A percentile compares a stretch with the other conserved stretches of the same genome.
phyloP scores from a whole-genome alignment of 2,113 vertebrate species.

The Neolamprologus sp. region DNA sequence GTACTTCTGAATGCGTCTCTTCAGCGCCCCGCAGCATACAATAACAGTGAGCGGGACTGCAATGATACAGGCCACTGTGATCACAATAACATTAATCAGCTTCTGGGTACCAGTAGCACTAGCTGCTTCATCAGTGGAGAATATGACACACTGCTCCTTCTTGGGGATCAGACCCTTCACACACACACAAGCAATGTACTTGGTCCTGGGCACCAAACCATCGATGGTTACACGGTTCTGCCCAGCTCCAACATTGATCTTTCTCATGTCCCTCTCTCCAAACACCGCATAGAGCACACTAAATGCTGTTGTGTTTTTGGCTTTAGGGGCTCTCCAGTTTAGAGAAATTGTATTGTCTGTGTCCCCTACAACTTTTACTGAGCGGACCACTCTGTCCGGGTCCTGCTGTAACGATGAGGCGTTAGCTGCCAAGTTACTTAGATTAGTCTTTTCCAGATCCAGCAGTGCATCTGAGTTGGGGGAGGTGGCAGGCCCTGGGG shows the following conservation, averaged over 20 bases:
- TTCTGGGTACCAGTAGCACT: conserved; percentile 86
- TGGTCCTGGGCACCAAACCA: conserved; percentile 86
- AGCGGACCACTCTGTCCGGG: conserved; percentile 75
- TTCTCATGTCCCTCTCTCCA: conserved; percentile 87
- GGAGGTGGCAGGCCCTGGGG: conserved; percentile 43
- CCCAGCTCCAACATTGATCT: conserved; percentile 80
- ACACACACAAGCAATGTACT: conserved; percentile 92
- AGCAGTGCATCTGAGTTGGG: conserved; percentile 54
- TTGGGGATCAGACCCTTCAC: conserved; percentile 82
- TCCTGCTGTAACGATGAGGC: conserved; percentile 75
- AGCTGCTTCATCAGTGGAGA: conserved; percentile 89
- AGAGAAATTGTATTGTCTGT: conserved; percentile 86
- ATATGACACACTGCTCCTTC: conserved; percentile 93
- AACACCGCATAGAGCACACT: conserved; percentile 88
- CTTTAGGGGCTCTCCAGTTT: conserved; percentile 84
- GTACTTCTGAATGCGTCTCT: conserved; percentile 84
- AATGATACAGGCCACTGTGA: conserved; percentile 89
- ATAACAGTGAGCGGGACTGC: conserved; percentile 89
- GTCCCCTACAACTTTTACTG: conserved; percentile 89
- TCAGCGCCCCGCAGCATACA: conserved; percentile 87
- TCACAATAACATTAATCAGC: conserved; percentile 93
- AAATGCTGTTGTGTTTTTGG: conserved; percentile 81
- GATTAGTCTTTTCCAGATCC: conserved; percentile 69
- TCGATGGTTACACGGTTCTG: conserved; percentile 82
- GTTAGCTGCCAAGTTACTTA: conserved; percentile 76